Percentiles rank a stretch among this genome's conserved stretches.
phyloP scores from a whole-genome alignment of 2,888 invertebrate species.

The Epistrophella euchroma region DNA sequence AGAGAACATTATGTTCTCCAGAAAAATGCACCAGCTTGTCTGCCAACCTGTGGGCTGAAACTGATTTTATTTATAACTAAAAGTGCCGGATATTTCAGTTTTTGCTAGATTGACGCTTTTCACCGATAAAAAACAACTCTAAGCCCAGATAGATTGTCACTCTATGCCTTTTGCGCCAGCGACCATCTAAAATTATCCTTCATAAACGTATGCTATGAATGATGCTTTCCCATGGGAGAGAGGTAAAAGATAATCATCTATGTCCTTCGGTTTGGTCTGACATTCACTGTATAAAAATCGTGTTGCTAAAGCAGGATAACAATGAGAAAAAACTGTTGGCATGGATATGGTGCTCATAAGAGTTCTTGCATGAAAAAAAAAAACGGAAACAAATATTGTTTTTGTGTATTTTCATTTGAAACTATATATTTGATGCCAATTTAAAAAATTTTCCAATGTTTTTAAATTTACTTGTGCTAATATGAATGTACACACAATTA shows the following conservation, averaged over 20 bases:
- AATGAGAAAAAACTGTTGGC: slow-evolving; percentile 24
- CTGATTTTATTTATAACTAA: slow-evolving; percentile 67
- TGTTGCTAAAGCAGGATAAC: slow-evolving; percentile 27
- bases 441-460: no score
- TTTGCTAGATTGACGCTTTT: slow-evolving; percentile 65
- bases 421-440: no score
- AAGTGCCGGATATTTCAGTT: slow-evolving; percentile 62
- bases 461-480: no score
- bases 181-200: slow-evolving; percentile 7
- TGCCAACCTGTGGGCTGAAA: slow-evolving; percentile 59
- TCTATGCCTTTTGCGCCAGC: slow-evolving; percentile 1
- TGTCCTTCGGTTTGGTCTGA: slow-evolving; percentile 27
- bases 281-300: slow-evolving; percentile 18
- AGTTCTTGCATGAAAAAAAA: background rate
- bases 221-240: background rate
- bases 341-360: slow-evolving; percentile 44
- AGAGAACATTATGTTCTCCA: slow-evolving; percentile 31
- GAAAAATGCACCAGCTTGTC: slow-evolving; percentile 30
- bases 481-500: no score
- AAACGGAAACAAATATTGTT: background rate
- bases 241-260: slow-evolving; percentile 26
- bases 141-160: slow-evolving; percentile 50
- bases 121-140: slow-evolving; percentile 47
- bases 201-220: background rate
- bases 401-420: background rate